phyloP scores from a whole-genome alignment of 2,888 invertebrate genomes.

The Esperia sulphurella region DNA sequence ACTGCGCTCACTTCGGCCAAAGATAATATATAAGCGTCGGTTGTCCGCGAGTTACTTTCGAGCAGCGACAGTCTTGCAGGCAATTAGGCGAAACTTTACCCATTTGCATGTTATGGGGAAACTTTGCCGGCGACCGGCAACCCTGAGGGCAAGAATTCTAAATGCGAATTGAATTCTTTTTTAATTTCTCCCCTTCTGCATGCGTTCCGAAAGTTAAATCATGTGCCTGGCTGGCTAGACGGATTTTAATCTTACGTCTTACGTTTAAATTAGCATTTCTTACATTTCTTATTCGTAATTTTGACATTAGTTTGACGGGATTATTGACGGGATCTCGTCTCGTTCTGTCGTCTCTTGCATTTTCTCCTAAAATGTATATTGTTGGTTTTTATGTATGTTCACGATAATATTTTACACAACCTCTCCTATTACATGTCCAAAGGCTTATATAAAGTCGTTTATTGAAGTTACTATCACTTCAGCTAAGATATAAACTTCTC shows the following conservation, averaged over 20 bases:
- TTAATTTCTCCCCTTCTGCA: slow-evolving; percentile 37
- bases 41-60: neutral
- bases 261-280: neutral
- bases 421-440: too few species aligned
- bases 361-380: too few species aligned
- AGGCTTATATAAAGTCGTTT: too few species aligned
- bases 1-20: slow-evolving; percentile 22
- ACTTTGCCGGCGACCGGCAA: slow-evolving; percentile 42
- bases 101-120: slow-evolving; percentile 74
- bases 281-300: too few species aligned
- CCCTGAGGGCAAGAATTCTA: slow-evolving; percentile 34
- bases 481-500: too few species aligned
- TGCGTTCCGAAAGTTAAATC: slow-evolving; percentile 10
- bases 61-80: slow-evolving; percentile 43
- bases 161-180: slow-evolving; percentile 54
- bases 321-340: too few species aligned
- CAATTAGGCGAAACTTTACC: slow-evolving; percentile 61
- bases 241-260: neutral
- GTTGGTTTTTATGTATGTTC: too few species aligned
- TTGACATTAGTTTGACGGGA: too few species aligned
- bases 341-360: too few species aligned
- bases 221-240: slow-evolving; percentile 1
- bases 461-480: too few species aligned
- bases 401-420: too few species aligned
- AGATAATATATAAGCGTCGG: too few species aligned